Base-by-base conservation (phyloP, 2,113 vertebrate species). In the Proterorhinus semilunaris region DNA sequence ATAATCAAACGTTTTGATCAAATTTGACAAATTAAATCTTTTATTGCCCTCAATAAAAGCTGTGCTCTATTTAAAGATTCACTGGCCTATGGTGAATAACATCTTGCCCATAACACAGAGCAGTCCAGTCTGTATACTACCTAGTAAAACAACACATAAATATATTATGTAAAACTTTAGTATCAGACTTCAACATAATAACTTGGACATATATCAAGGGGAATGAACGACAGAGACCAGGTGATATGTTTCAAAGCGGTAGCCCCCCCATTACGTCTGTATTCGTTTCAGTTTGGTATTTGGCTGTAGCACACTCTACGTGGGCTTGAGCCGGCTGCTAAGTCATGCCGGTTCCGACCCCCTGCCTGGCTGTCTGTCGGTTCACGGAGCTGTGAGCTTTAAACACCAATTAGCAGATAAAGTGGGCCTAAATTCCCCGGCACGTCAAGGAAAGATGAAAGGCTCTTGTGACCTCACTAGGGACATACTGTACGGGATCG, bases 381-480 rank as follows among this genome's bases (percentile, higher is more conserved):
- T 8, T 47, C 16, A 16, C 16, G 72, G 70, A 80, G 66, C 49
- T 47, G 59, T 69, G 61, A 21, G 68, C 54, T 8, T 79, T 76
- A 42, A 75, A 74, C 84, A 84, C 73, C 76, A 87, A 79, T 88
- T 86, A 88, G 79, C 62, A 74, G 71, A 80, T 71, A 79, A 79
- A 90, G 83, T 80, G 80, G 57, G 59, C 67, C 79, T 83, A 81
- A 71, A 86, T 82, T 83, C 83, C 83, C 80, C 75, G 74, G 80
- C 80, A 87, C 48, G 65, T 48, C 21, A 21, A 64, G 65, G 46
- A 52, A 79, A 65, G 76, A 52, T 50, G 58, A 74, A 76, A 82
- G 82, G 81, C 72, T 69, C 17, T 0, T n/a, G n/a, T 63, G 79
- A 83, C 86, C 88, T 82, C 83, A 82, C 84, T 84, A 86, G 63